Base-by-base conservation (phyloP, 2,797 vertebrate species). In the Poeciliopsis gracilis region DNA sequence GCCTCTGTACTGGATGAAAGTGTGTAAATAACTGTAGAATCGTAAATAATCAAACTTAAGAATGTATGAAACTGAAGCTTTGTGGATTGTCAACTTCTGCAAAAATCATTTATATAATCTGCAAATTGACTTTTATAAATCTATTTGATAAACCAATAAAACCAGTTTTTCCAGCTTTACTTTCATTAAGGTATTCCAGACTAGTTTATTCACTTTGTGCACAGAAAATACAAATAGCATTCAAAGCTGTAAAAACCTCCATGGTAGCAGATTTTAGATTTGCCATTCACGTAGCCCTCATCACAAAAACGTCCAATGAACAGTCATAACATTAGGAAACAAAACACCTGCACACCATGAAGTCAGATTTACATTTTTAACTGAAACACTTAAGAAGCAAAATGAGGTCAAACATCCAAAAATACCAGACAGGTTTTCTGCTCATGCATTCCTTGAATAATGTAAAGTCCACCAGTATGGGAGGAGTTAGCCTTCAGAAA, bases 171-270 rank as follows among this genome's bases (percentile, higher is more conserved):
- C 66, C 72, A 87, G 82, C 11, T 4, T 45, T 69, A 55, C 73
- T 82, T 86, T 87, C 83, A 92, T 82, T 88, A 79, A 84, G 78
- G 90, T 93, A 92, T 87, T 92, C 87, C 90, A 93, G 92, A 95
- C 89, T 93, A 92, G 84, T 95, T 95, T 95, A 95, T 95, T 95
- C 87, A 94, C 90, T 92, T 94, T 94, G 88, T 94, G 91, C 92
- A 95, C 94, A 94, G 85, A 88, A 92, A 94, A 92, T 93, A 94
- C 92, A 95, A 94, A 93, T 82, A 88, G 85, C 80, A 88, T 89
- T 88, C 90, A 84, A 93, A 93, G 92, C 90, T 91, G 92, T 94
- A 94, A 89, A 95, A 94, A 93, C 91, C 82, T 92, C 92, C 86
- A 89, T 84, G 79, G 87, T 82, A 88, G 90, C 87, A 89, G 77